Base-by-base conservation (phyloP, 2,888 invertebrate species). In the Cheiracanthium punctorium region DNA sequence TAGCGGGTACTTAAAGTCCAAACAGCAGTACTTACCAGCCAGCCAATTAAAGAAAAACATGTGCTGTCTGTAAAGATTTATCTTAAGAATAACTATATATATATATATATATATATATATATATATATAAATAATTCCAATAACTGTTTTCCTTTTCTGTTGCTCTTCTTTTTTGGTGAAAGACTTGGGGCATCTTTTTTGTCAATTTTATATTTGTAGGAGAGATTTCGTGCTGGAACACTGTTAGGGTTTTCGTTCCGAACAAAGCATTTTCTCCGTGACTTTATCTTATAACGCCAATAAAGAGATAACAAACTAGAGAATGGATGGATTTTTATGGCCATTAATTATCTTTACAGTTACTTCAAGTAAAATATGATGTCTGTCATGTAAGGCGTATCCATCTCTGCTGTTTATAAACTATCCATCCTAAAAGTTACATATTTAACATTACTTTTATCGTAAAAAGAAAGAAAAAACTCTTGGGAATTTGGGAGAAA, bases 241-340 rank as follows among this genome's bases (percentile, higher is more conserved):
- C 17, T 43, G 4, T 29, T 37, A 24, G 24, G 14, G 33, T 41
- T 14, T 29, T 43, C 43, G 10, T n/a, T 71, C 28, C 37, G 64
- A 70, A 76, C 75, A 76, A 37, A 24, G 76, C 58, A 32, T 29
- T 37, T 58, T 37, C 70, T 76, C 76, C 82, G 82, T 82, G 82
- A 82, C 82, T 76, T 82, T 76, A 76, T 30, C 76, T 82, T 76
- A 82, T 72, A 82, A 82, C 71, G 82, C 76, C 76, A 82, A 82
- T 82, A 71, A 69, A 75, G 32, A 58, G 14, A n/a, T 37, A 24
- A 70, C 41, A 74, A 71, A 71, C 33, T 52, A 82, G 58, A 64
- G 43, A 17, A 17, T 29, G 29, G 71, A 43, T 33, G 28, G 71
- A 76, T 71, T 37, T 75, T 52, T 52, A 70, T 76, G 52, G 71